These are phyloP conservation scores for Odontophorus gujanensis DNA, from an alignment of 2,113 vertebrate genomes.

Conservation along the genomic window DNA sequence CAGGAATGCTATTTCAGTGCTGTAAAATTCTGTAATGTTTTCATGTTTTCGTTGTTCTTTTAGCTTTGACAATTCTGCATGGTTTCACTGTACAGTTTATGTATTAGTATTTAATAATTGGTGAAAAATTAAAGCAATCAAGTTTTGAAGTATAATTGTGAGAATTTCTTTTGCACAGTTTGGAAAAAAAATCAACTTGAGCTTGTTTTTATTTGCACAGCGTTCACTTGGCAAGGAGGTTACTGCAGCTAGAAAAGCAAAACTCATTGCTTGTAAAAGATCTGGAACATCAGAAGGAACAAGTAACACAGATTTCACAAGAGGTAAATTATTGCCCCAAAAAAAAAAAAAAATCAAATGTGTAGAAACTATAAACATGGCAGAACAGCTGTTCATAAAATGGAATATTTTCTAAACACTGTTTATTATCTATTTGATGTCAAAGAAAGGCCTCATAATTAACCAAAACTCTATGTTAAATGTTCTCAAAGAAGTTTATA, in stretches of 20 bases:
- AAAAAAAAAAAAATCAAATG: slow-evolving; percentile 10
- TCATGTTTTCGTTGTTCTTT: background rate
- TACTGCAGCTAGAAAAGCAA: slow-evolving; percentile 94
- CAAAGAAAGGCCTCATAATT: slow-evolving; percentile 39
- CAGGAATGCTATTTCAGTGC: background rate
- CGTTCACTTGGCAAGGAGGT: slow-evolving; percentile 94
- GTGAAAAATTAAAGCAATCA: slow-evolving; percentile 20
- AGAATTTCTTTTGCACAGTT: slow-evolving; percentile 49
- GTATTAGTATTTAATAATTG: slow-evolving; percentile 17
- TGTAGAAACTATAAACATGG: slow-evolving; percentile 17
- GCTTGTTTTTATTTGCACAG: slow-evolving; percentile 78
- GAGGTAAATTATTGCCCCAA: slow-evolving; percentile 85
- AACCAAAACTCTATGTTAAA: slow-evolving; percentile 37
- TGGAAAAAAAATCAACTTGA: slow-evolving; percentile 46
- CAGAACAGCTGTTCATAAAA: slow-evolving; percentile 44
- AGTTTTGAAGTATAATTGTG: slow-evolving; percentile 1
- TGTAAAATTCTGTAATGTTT: background rate
- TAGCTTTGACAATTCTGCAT: background rate
- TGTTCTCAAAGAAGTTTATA: slow-evolving; percentile 56
- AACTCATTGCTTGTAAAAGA: slow-evolving; percentile 92
- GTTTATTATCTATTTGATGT: slow-evolving; percentile 52
- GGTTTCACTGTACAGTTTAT: background rate
- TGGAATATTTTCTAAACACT: slow-evolving; percentile 53
- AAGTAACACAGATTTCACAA: slow-evolving; percentile 84
- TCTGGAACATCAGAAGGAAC: slow-evolving; percentile 85